These are phyloP conservation scores for Sesia bembeciformis DNA, from an alignment of 2,888 invertebrate species.

Conservation along the genomic window DNA sequence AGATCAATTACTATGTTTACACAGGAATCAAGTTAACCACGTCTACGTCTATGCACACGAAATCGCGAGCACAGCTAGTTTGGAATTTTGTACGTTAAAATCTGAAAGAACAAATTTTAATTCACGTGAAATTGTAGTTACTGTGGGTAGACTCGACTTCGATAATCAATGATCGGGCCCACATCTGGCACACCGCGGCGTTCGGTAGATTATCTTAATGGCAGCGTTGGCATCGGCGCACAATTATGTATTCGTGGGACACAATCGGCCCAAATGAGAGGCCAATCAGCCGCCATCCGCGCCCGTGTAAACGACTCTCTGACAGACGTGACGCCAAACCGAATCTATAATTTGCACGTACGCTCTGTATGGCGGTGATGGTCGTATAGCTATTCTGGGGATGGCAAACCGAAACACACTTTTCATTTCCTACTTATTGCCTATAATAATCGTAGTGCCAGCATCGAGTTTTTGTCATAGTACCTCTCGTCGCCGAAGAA, in stretches of 20 bases:
- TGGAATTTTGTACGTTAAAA: neutral
- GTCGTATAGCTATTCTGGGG: too few relatives aligned
- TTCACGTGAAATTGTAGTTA: neutral
- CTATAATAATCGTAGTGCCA: too few relatives aligned
- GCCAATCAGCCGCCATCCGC: constrained; percentile 54
- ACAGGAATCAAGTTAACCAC: too few relatives aligned
- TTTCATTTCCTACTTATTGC: too few relatives aligned
- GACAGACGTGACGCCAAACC: constrained; percentile 46
- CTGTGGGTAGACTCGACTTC: constrained; percentile 1
- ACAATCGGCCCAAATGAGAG: constrained; percentile 68
- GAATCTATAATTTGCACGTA: constrained; percentile 32
- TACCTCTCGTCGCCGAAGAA: too few relatives aligned
- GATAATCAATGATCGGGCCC: constrained; percentile 38
- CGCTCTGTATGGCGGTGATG: neutral
- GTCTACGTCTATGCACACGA: too few relatives aligned
- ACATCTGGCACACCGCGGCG: constrained; percentile 19
- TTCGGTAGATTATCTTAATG: constrained; percentile 58
- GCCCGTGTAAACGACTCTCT: constrained; percentile 33
- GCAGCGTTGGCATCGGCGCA: constrained; percentile 31
- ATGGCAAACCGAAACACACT: too few relatives aligned
- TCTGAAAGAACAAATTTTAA: neutral
- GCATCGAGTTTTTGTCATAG: too few relatives aligned
- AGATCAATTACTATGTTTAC: too few relatives aligned
- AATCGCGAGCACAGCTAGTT: too few relatives aligned
- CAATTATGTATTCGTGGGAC: constrained; percentile 64